Evolutionary conservation across 2,797 vertebrate genomes (phyloP).

Genomic region (Gouania willdenowi): DNA sequence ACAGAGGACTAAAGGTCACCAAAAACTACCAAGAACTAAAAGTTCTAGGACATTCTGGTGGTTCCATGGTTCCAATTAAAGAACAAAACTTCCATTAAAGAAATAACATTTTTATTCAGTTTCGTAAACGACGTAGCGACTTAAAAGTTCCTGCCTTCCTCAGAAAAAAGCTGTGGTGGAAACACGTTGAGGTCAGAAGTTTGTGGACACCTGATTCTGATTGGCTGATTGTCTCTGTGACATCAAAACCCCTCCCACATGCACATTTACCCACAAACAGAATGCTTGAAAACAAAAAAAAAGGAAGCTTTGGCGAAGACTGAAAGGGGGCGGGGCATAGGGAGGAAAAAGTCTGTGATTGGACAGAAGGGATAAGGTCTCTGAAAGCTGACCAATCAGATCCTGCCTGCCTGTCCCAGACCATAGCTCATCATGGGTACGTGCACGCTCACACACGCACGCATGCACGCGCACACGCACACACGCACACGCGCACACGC

Average conservation of each 20-base stretch:
- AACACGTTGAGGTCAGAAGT: no score
- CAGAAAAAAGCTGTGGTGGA: no score
- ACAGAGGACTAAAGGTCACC: no score
- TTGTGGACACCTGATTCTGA: no score
- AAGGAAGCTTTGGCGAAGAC: not conserved
- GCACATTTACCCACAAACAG: conserved; percentile 51
- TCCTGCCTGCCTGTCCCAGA: conserved; percentile 77
- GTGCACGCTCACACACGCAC: conserved; percentile 63
- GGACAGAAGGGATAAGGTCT: conserved; percentile 78
- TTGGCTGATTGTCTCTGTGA: no score
- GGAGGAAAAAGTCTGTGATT: conserved; percentile 57
- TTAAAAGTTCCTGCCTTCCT: no score
- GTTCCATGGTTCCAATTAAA: no score
- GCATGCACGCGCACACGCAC: conserved; percentile 9
- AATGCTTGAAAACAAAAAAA: conserved; percentile 5
- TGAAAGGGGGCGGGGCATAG: conserved; percentile 7
- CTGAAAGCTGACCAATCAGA: conserved; percentile 93
- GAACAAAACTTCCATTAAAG: no score
- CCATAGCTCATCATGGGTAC: conserved; percentile 85
- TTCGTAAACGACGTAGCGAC: no score
- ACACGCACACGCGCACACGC: conserved; percentile 26
- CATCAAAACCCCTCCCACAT: not conserved
- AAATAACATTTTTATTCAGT: no score
- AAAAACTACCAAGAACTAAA: no score
- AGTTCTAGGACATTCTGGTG: no score